These are phyloP conservation scores for Drosophila paulistorum DNA, from an alignment of 1,140 invertebrate species.

Conservation along the genomic window DNA sequence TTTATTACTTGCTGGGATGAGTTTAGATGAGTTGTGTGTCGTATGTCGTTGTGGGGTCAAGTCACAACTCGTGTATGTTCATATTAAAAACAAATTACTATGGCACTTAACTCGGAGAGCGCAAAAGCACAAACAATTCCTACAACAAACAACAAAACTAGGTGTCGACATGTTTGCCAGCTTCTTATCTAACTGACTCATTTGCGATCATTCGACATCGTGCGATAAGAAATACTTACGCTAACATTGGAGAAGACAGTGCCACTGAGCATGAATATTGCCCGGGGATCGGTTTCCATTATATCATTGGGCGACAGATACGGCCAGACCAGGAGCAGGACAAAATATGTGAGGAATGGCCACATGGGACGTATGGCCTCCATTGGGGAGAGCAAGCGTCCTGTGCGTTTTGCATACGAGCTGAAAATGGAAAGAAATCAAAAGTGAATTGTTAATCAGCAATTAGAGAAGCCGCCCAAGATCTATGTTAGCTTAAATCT, in stretches of 20 bases:
- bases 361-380: constrained; percentile 93
- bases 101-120: not conserved
- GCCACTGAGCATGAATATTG: constrained; percentile 92
- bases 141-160: constrained; percentile 2
- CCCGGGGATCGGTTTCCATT: constrained; percentile 91
- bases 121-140: not conserved
- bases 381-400: constrained; percentile 89
- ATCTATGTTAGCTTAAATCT: no score
- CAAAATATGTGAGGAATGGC: constrained; percentile 89
- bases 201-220: not conserved
- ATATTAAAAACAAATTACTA: constrained; percentile 2
- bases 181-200: constrained; percentile 6
- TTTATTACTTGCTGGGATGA: not conserved
- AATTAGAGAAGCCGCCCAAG: no score
- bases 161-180: constrained; percentile 1
- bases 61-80: not conserved
- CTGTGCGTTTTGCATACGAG: constrained; percentile 90
- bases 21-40: not conserved
- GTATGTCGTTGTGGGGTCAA: constrained; percentile 2
- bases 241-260: constrained; percentile 98
- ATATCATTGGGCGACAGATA: constrained; percentile 89
- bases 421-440: constrained; percentile 82
- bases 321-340: constrained; percentile 91
- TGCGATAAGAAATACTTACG: constrained; percentile 87
- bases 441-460: no score